Evolutionary conservation across 2,113 vertebrate genomes (phyloP).

Genomic region (Formicarius rufipectus): DNA sequence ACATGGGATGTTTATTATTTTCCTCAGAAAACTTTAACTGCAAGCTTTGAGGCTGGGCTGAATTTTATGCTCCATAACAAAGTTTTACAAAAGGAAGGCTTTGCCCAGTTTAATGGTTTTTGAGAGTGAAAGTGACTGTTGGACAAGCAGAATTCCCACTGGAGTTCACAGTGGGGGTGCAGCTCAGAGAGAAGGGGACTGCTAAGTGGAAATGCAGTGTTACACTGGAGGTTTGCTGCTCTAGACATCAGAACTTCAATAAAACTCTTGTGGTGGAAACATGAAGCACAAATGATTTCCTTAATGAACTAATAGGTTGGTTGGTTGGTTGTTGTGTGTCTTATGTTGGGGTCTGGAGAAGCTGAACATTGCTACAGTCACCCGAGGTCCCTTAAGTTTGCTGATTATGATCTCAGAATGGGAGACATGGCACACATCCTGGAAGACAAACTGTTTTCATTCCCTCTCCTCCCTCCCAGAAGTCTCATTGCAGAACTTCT

Average conservation of each 20-base stretch:
- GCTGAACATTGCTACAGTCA: not conserved
- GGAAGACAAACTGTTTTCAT: conserved; percentile 19
- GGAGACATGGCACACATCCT: not conserved
- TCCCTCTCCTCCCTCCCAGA: not conserved
- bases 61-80: not conserved
- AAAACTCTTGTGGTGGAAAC: not conserved
- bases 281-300: not conserved
- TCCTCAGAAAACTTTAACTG: not conserved
- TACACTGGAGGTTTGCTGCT: not conserved
- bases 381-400: not conserved
- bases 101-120: not conserved
- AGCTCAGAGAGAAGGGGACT: not conserved
- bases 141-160: not conserved
- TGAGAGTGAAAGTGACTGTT: not conserved
- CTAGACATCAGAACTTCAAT: not conserved
- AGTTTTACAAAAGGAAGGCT: not conserved
- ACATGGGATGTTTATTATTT: not conserved
- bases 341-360: not conserved
- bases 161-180: not conserved
- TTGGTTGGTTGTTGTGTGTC: not conserved
- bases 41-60: not conserved
- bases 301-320: not conserved
- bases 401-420: not conserved
- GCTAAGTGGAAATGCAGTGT: not conserved
- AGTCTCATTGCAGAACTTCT: not conserved